These are phyloP conservation scores for Metridium senile DNA, from an alignment of 92 coral and sea anemone species.

Conservation along the genomic window DNA sequence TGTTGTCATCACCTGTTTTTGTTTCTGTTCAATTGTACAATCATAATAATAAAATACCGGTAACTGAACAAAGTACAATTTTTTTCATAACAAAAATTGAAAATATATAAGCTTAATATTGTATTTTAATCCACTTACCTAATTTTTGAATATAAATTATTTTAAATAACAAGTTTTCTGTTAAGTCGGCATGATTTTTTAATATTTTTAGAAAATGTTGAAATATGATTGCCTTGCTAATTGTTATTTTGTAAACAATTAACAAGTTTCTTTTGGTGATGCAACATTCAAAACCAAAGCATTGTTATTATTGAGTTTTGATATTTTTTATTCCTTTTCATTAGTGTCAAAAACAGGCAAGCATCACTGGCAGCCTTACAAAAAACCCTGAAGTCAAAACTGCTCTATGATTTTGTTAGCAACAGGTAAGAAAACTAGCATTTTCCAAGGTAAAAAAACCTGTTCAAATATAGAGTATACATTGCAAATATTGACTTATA, in stretches of 20 bases:
- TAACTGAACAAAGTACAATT: neutral
- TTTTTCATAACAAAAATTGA: neutral
- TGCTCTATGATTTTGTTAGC: constrained; percentile 74
- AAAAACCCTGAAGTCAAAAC: constrained; percentile 76
- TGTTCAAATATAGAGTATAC: neutral
- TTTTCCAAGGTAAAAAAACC: too few relatives aligned
- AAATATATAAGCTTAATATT: neutral
- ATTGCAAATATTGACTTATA: neutral
- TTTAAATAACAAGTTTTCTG: too few relatives aligned
- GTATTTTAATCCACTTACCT: too few relatives aligned
- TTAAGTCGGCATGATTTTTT: too few relatives aligned
- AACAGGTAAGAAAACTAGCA: too few relatives aligned
- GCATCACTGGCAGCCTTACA: constrained; percentile 67
- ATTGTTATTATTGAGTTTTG: neutral
- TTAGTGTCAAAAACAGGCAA: constrained; percentile 82
- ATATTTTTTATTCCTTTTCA: neutral
- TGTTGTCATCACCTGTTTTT: neutral
- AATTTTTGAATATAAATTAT: too few relatives aligned
- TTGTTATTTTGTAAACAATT: too few relatives aligned
- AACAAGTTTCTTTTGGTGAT: neutral
- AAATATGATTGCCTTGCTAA: neutral
- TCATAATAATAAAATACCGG: neutral
- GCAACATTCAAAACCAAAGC: neutral
- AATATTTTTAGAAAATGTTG: too few relatives aligned
- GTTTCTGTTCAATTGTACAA: neutral